These are phyloP conservation scores for Panorpa germanica DNA, from an alignment of 2,888 invertebrate genomes.

Conservation along the genomic window DNA sequence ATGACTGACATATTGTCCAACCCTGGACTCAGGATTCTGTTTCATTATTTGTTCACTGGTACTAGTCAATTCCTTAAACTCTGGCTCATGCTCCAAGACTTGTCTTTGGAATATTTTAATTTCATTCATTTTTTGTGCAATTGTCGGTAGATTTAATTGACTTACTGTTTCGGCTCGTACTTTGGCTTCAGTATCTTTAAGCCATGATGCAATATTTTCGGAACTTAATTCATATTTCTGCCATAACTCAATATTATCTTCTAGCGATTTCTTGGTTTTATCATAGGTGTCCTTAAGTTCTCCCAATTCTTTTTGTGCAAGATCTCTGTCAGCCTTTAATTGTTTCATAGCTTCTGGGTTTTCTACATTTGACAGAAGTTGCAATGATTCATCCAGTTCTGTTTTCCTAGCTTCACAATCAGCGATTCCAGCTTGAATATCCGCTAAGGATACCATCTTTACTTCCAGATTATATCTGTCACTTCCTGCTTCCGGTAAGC, in stretches of 20 bases:
- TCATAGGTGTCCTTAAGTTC: slow-evolving; percentile 45
- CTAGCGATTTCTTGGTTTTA: slow-evolving; percentile 45
- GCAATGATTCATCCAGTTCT: slow-evolving; percentile 51
- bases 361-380: slow-evolving; percentile 53
- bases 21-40: slow-evolving; percentile 66
- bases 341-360: slow-evolving; percentile 46
- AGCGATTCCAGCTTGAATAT: slow-evolving; percentile 50
- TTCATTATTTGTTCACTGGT: slow-evolving; percentile 53
- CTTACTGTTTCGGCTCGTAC: slow-evolving; percentile 54
- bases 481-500: slow-evolving; percentile 70
- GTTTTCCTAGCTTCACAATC: slow-evolving; percentile 47
- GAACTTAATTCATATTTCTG: slow-evolving; percentile 60
- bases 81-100: slow-evolving; percentile 40
- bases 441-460: slow-evolving; percentile 61
- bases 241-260: slow-evolving; percentile 57
- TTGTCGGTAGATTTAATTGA: slow-evolving; percentile 44
- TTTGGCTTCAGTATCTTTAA: slow-evolving; percentile 60
- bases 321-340: slow-evolving; percentile 47
- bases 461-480: slow-evolving; percentile 87
- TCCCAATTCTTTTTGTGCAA: slow-evolving; percentile 49
- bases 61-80: slow-evolving; percentile 44
- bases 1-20: slow-evolving; percentile 63
- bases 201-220: slow-evolving; percentile 54
- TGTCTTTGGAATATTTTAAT: slow-evolving; percentile 40
- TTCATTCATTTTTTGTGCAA: slow-evolving; percentile 49